Evolutionary conservation across 2,888 invertebrate species (phyloP).

Genomic region (Drosophila flavopinicola): DNA sequence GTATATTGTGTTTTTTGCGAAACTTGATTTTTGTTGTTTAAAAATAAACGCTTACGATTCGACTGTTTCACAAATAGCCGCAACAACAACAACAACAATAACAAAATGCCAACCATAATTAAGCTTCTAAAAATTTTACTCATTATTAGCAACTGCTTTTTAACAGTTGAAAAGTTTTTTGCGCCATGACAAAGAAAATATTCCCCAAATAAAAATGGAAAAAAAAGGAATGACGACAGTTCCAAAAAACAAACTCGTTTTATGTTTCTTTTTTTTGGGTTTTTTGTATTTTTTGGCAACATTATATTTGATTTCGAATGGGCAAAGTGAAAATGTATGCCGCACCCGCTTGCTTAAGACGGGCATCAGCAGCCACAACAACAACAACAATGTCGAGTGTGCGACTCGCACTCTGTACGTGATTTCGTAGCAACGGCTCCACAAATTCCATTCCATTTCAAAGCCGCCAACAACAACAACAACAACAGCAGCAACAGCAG

Average conservation of each 20-base stretch:
- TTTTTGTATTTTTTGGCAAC: slow-evolving; percentile 60
- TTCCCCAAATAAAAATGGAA: slow-evolving; percentile 45
- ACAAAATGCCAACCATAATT: slow-evolving; percentile 62
- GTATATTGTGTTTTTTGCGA: slow-evolving; percentile 47
- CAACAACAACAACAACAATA: slow-evolving; percentile 26
- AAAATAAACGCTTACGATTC: slow-evolving; percentile 70
- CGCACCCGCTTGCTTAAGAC: slow-evolving; percentile 65
- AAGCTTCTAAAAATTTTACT: slow-evolving; percentile 64
- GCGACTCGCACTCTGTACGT: slow-evolving; percentile 46
- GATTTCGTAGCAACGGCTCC: slow-evolving; percentile 58
- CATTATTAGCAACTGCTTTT: slow-evolving; percentile 48
- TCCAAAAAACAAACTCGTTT: slow-evolving; percentile 60
- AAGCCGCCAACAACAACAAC: slow-evolving; percentile 38
- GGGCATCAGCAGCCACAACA: slow-evolving; percentile 27
- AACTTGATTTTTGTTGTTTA: slow-evolving; percentile 74
- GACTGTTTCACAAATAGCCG: slow-evolving; percentile 50
- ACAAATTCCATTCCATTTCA: slow-evolving; percentile 62
- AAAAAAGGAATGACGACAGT: slow-evolving; percentile 45
- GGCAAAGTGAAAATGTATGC: slow-evolving; percentile 67
- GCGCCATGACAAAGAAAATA: slow-evolving; percentile 59
- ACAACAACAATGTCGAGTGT: slow-evolving; percentile 25
- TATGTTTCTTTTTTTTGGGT: slow-evolving; percentile 17
- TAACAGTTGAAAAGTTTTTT: slow-evolving; percentile 25
- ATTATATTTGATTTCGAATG: slow-evolving; percentile 33
- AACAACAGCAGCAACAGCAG: slow-evolving; percentile 36